phyloP scores from a whole-genome alignment of 2,888 invertebrate genomes.

The Strigamia transsilvanica region DNA sequence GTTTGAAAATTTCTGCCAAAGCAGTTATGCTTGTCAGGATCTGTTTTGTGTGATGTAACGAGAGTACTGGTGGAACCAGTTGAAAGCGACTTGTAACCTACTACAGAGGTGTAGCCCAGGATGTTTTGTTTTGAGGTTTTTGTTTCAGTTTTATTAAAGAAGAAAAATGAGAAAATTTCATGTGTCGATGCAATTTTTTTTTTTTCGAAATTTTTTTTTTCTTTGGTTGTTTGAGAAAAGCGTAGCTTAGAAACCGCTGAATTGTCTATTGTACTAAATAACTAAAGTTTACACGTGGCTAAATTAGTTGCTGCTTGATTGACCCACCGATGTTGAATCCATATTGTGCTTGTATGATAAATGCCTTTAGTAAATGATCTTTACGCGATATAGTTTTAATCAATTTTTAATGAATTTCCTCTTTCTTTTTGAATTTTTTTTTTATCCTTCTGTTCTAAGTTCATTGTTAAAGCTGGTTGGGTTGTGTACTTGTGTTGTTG shows the following conservation, averaged over 20 bases:
- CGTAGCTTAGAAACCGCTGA: background rate
- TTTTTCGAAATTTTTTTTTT: background rate
- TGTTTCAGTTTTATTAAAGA: background rate
- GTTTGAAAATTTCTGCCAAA: constrained; percentile 35
- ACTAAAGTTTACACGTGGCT: constrained; percentile 2
- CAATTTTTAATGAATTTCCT: too few relatives aligned
- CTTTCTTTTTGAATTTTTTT: too few relatives aligned
- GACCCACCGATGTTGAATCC: background rate
- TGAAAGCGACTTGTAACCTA: background rate
- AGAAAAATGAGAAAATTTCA: background rate
- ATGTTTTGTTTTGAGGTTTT: background rate
- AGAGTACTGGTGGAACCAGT: constrained; percentile 33
- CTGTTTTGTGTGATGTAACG: constrained; percentile 37
- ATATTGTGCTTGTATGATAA: constrained; percentile 4
- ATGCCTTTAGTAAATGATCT: background rate
- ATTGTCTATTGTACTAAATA: background rate
- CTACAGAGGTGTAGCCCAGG: background rate
- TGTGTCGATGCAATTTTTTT: background rate
- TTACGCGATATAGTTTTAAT: background rate
- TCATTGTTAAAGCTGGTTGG: too few relatives aligned
- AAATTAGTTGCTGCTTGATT: background rate
- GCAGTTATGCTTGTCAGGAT: constrained; percentile 14
- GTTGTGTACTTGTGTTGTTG: too few relatives aligned
- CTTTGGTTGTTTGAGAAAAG: background rate
- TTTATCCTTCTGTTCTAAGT: too few relatives aligned